Conservation (phyloP, 1,140 invertebrate species). For the Acromyrmex echinatior region DNA sequence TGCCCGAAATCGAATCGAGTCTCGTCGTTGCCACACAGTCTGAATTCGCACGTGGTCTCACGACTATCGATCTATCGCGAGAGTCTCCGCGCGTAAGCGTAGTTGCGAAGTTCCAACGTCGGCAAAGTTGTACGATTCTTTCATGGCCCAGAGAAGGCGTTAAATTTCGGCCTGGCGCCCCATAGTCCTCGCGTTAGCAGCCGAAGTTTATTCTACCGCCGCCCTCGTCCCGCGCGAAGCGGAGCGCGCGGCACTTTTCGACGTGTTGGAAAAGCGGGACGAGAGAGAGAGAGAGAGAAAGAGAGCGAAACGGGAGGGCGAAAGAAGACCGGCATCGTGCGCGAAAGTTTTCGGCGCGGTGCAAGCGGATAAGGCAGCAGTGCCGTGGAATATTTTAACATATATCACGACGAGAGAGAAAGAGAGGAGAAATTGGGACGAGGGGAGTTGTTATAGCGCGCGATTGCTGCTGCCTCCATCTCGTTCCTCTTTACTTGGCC, state of each 20-base stretch:
- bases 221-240: constrained; percentile 6
- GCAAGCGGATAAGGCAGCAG: constrained; percentile 61
- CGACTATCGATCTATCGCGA: constrained; percentile 23
- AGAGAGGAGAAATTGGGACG: constrained; percentile 73
- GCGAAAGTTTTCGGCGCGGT: constrained; percentile 71
- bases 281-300: not conserved
- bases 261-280: constrained; percentile 45
- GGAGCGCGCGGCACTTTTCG: constrained; percentile 51
- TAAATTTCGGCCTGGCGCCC: constrained; percentile 72
- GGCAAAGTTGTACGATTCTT: constrained; percentile 78
- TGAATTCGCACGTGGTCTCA: constrained; percentile 1
- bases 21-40: too few species aligned
- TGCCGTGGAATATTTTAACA: constrained; percentile 80
- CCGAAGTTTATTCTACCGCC: constrained; percentile 64
- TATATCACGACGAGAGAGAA: constrained; percentile 66
- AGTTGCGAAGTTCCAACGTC: constrained; percentile 36
- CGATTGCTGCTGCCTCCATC: constrained; percentile 35
- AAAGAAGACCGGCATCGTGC: constrained; percentile 39
- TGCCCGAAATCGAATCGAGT: not conserved
- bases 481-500: constrained; percentile 14
- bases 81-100: not conserved
- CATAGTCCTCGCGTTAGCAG: constrained; percentile 80
- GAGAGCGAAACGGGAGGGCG: not conserved
- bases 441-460: constrained; percentile 57
- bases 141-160: constrained; percentile 72